phyloP scores from a whole-genome alignment of 2,888 invertebrate species.

The Sphaerophoria rueppellii region DNA sequence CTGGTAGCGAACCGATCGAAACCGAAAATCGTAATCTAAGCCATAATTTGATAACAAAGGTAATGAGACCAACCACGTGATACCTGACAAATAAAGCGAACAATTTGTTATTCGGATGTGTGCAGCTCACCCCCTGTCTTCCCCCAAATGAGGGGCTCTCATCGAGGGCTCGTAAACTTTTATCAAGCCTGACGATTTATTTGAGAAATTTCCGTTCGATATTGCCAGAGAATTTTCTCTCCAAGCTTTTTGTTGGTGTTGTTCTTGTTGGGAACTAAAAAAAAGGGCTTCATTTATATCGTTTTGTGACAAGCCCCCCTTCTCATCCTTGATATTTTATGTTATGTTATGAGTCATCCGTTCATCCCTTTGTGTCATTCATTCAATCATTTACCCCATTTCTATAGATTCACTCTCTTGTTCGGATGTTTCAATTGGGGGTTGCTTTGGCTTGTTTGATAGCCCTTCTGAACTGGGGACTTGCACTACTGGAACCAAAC shows the following conservation, averaged over 20 bases:
- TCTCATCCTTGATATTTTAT: constrained; percentile 7
- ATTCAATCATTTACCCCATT: constrained; percentile 46
- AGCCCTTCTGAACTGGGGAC: background rate
- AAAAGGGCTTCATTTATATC: constrained; percentile 32
- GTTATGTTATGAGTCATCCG: constrained; percentile 64
- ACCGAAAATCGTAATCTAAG: constrained; percentile 38
- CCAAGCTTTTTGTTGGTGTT: background rate
- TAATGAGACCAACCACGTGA: constrained; percentile 47
- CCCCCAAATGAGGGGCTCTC: background rate
- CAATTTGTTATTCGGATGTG: constrained; percentile 36
- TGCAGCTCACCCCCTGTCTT: background rate
- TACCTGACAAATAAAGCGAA: constrained; percentile 31
- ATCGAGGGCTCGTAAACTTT: constrained; percentile 32
- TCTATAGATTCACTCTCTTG: constrained; percentile 17
- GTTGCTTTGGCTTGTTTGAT: constrained; percentile 23
- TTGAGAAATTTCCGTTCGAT: constrained; percentile 10
- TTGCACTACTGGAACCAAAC: background rate
- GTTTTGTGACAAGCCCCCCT: constrained; percentile 20
- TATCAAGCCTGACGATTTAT: constrained; percentile 36
- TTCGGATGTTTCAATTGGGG: constrained; percentile 25
- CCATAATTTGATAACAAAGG: constrained; percentile 60
- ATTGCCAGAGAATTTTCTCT: constrained; percentile 23
- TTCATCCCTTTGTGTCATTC: constrained; percentile 60
- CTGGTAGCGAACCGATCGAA: constrained; percentile 27
- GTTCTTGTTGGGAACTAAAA: constrained; percentile 8